Evolutionary conservation across 2,888 invertebrate genomes (phyloP), one percentile per base, ranked within the genome.

Genomic region (Pyrochroa serraticornis): DNA sequence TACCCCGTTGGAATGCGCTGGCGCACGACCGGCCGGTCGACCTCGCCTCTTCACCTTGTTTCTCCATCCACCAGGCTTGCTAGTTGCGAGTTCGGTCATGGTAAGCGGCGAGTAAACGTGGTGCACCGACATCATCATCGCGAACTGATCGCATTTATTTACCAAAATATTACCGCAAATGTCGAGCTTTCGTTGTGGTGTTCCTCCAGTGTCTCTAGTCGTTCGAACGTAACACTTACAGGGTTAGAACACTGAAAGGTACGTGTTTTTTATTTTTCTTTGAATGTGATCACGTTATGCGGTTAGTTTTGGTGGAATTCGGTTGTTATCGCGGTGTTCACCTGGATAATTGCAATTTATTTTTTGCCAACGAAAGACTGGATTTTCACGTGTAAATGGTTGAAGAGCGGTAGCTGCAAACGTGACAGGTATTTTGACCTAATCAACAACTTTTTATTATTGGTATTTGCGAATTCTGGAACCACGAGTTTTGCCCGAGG

Each of bases 21-120:
- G 63, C 65, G 65, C 60, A 42, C 41, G 41, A 50, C 51, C 51
- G 36, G 54, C 63, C 46, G 62, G 56, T 50, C 70, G 71, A 71
- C 71, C 71, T 71, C 71, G 71, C 71, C 70, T 71, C 69, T 69
- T 70, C 69, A 67, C 69, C 71, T 70, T 66, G 68, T 56, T 65
- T 63, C 65, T 58, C 60, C 53, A 54, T 54, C 55, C 51, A 52
- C 46, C 43, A 32, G 41, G 9, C 30, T n/a, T 37, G 46, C 45
- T 44, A 34, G 30, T 47, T 41, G 47, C 38, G 48, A 50, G 54
- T 59, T 59, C 41, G 55, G 55, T 51, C 43, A 51, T 43, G 50
- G 13, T 38, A 31, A 31, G 52, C 38, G 38, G 30, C 39, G 52
- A 44, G 46, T 39, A 46, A 46, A 46, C 53, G 34, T 22, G 41